These are phyloP conservation scores for Micropoecilia bifurca DNA, from an alignment of 2,797 vertebrate species.

Conservation along the genomic window DNA sequence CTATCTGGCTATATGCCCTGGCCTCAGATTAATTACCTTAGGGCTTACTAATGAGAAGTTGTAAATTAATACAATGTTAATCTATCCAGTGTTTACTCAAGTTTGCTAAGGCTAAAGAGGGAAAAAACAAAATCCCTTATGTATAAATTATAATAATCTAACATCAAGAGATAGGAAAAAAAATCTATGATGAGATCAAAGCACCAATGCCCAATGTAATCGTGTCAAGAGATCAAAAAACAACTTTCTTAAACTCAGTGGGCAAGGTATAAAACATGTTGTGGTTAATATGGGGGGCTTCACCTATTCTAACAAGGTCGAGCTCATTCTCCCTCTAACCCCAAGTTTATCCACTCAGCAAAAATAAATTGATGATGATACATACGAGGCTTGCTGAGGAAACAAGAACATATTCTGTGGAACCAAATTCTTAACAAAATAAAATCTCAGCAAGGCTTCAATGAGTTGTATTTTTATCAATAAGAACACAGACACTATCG, in stretches of 20 bases:
- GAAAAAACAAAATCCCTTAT: constrained; percentile 78
- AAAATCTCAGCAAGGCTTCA: background rate
- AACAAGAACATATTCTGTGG: background rate
- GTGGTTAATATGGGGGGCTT: constrained; percentile 35
- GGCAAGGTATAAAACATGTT: constrained; percentile 59
- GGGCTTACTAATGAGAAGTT: constrained; percentile 81
- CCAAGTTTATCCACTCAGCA: constrained; percentile 26
- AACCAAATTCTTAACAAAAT: background rate
- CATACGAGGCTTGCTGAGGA: constrained; percentile 11
- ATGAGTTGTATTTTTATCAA: background rate
- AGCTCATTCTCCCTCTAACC: constrained; percentile 19
- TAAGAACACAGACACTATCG: background rate
- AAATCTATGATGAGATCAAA: constrained; percentile 81
- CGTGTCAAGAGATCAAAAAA: constrained; percentile 82
- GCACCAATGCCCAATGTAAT: constrained; percentile 73
- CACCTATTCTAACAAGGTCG: constrained; percentile 19
- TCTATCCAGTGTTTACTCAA: constrained; percentile 80
- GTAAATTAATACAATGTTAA: constrained; percentile 82
- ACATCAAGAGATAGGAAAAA: constrained; percentile 72
- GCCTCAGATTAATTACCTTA: constrained; percentile 79
- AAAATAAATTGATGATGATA: constrained; percentile 22
- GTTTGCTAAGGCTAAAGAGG: constrained; percentile 70
- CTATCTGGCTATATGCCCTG: constrained; percentile 63
- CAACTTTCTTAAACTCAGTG: constrained; percentile 62
- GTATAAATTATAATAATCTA: constrained; percentile 87